Evolutionary conservation across 2,797 vertebrate species (phyloP), one percentile per base, ranked within the genome.

Genomic region (Hoplostethus mediterraneus): DNA sequence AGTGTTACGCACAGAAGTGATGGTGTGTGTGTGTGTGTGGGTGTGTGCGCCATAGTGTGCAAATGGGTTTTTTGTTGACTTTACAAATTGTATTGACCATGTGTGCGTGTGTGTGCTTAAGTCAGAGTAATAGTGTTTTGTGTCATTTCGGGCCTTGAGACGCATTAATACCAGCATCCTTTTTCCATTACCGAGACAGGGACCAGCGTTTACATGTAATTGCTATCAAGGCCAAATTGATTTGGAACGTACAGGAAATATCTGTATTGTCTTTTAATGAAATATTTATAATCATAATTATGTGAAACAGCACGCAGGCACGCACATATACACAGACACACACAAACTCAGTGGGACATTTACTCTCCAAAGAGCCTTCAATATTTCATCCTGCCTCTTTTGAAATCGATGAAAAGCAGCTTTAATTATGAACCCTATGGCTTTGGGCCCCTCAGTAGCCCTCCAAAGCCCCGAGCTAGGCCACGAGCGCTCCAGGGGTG

Each of bases 11-110:
- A n/a, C 51, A 12, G 47, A 63, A 63, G 55, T 38, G 71, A 81
- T 79, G 63, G 62, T 86, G 61, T 66, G 70, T 63, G 49, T 47
- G 16, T 47, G 33, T 13, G 13, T 13, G 8, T 53, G 16, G 13
- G 51, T 30, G 51, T 11, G n/a, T 42, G 40, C 42, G 3, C 4
- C 11, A 6, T 40, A 11, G 53, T 40, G 2, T 67, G 63, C 2
- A 75, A 51, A 3, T 21, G 1, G 33, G 8, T 25, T 31, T 48
- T 45, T 59, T 33, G 25, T 13, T 47, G 6, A 17, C 1, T 33
- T 70, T 47, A 4, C 3, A 16, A 61, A 48, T 12, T 55, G 10
- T 5, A 14, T 5, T 5, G 38, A 33, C 10, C 21, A 21, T 0
- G 3, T 40, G 2, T 54, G 7, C 11, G 10, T 70, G 3, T 31